Base-by-base conservation (phyloP, 2,797 vertebrate species). In the Phoxinus dragarum region DNA sequence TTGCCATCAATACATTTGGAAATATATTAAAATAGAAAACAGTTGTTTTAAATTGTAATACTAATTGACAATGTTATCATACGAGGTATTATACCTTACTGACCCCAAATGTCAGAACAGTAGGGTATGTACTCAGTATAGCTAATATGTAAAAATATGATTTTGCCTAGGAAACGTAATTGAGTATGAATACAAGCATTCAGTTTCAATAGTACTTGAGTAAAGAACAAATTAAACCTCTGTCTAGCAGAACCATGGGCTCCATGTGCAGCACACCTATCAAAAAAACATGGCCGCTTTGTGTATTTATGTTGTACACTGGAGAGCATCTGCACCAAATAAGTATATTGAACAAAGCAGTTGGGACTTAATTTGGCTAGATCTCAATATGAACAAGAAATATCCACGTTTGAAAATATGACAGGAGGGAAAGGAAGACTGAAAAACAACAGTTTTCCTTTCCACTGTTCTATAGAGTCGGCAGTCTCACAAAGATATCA, bases 381-480 rank as follows among this genome's bases (percentile, higher is more conserved):
- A 59, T 79, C 31, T 64, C 38, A 16, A 44, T 78, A 16, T 14
- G 16, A 78, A 42, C 54, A 42, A 44, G 40, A 14, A 61, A 27
- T 27, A 1, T 44, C n/a, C 56, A 44, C 16, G n/a, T 12, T 8
- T 64, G 16, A 66, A 61, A 44, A 44, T 44, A 44, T 40, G 8
- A 36, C 27, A 78, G 9, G n/a, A 38, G 36, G 5, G 2, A 69
- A 47, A 31, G n/a, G 89, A 86, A 90, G 91, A 49, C 68, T 88
- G 85, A 87, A 88, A 90, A 88, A 92, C 38, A 77, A 52, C 4
- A 47, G 88, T 88, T 44, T 44, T 12, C 11, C 44, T 44, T 44
- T 12, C 44, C 44, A 44, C 44, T 44, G 11, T 44, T 44, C 42
- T 12, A 44, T 12, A 12, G 44, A 12, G 10, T 44, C 42, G 10